phyloP scores from a whole-genome alignment of 2,797 vertebrate species.

The Syngnathus rostellatus region DNA sequence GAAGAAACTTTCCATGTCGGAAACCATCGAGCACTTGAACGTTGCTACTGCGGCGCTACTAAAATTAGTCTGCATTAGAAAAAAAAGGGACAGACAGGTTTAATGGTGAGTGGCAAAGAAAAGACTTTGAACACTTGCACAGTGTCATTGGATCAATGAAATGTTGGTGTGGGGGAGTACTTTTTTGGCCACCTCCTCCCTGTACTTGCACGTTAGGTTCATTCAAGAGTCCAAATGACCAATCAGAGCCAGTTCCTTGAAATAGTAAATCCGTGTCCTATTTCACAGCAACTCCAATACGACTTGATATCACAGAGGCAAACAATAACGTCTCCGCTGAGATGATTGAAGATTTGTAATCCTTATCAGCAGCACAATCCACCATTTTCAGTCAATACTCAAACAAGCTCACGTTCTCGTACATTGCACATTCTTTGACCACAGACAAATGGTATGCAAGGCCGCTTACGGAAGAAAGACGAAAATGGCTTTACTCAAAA shows the following conservation, averaged over 20 bases:
- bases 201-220: background rate
- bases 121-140: background rate
- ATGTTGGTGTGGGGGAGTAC: background rate
- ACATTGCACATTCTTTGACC: conserved; percentile 19
- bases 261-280: background rate
- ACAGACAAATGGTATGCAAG: background rate
- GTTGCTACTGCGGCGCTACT: background rate
- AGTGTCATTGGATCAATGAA: background rate
- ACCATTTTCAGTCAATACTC: conserved; percentile 3
- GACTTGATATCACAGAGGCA: background rate
- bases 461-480: background rate
- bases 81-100: background rate
- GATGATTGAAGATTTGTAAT: background rate
- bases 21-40: background rate
- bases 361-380: conserved; percentile 18
- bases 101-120: background rate
- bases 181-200: background rate
- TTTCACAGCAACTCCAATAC: background rate
- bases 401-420: conserved; percentile 6
- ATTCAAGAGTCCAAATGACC: background rate
- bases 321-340: background rate
- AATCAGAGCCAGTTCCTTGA: background rate
- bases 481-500: background rate
- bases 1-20: background rate
- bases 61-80: background rate